Evolutionary conservation across 2,113 vertebrate genomes (phyloP).

Genomic region (Clinocottus analis): DNA sequence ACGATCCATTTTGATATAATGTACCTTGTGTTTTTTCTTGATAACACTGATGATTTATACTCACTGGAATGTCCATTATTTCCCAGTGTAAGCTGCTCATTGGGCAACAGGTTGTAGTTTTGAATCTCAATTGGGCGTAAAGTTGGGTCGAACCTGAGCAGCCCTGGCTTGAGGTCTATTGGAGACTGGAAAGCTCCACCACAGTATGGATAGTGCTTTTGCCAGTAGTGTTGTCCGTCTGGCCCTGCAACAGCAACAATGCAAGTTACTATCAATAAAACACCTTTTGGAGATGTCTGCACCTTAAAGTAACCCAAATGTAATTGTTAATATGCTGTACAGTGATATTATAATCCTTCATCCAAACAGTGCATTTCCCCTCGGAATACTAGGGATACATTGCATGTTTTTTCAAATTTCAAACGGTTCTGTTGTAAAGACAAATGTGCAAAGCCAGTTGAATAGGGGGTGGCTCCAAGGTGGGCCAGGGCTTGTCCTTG

Average conservation of each 20-base stretch:
- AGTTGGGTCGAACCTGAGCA: slow-evolving; percentile 88
- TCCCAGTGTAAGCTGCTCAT: slow-evolving; percentile 86
- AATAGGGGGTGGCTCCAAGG: slow-evolving; percentile 17
- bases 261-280: not conserved
- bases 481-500: slow-evolving; percentile 2
- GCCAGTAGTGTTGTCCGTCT: slow-evolving; percentile 88
- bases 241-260: slow-evolving; percentile 81
- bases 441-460: slow-evolving; percentile 8
- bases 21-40: not conserved
- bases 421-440: slow-evolving; percentile 14
- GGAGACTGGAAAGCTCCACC: slow-evolving; percentile 92
- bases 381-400: too few species aligned
- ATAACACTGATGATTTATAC: slow-evolving; percentile 36
- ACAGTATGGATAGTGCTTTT: slow-evolving; percentile 88
- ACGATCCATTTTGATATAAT: not conserved
- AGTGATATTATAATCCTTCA: not conserved
- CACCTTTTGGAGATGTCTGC: not conserved
- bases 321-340: not conserved
- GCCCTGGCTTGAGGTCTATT: slow-evolving; percentile 88
- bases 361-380: not conserved
- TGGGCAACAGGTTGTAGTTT: slow-evolving; percentile 86
- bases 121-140: slow-evolving; percentile 87
- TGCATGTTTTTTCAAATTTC: slow-evolving; percentile 13
- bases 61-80: slow-evolving; percentile 96
- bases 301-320: not conserved